Base-by-base conservation (phyloP, 2,797 vertebrate genomes). In the Cyclopterus lumpus region DNA sequence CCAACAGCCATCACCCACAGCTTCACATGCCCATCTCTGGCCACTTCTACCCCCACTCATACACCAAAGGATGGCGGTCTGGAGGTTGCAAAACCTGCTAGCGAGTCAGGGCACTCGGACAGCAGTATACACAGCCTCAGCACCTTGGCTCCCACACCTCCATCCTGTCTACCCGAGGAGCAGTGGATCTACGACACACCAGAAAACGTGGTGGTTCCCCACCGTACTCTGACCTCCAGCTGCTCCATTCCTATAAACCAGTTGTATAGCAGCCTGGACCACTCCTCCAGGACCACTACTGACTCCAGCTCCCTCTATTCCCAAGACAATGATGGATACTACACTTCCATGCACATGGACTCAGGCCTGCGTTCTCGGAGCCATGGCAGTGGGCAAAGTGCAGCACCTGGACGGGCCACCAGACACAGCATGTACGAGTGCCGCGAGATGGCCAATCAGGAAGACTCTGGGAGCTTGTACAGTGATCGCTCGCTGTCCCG, bases 391-490 rank as follows among this genome's bases (percentile, higher is more conserved):
- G 94, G 94, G 44, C 95, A 84, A 46, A 91, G 85, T 75, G 95
- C 75, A 8, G 86, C 85, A 16, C 91, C 87, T 53, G 96, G 95
- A 59, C 90, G 93, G 11, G 81, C 92, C 24, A 67, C 92, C 44
- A 92, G 96, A 67, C 96, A 97, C 87, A 97, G 95, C 1, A 95
- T 97, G 94, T 97, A 97, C 3, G 97, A 98, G 87, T 96, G 94
- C 64, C 93, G 92, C 0, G 90, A 93, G 85, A 69, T 92, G 62
- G 90, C 94, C 22, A 94, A 86, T 65, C 94, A 91, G 68, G 96
- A 93, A 20, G 95, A 96, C 36, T 83, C 80, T 42, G 82, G 85
- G 3, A 91, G 90, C 67, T 63, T 94, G 64, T 95, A 94, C 92
- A 95, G 93, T 2, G 96, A 98, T 62, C 95, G 89, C 82, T 96